Base-by-base conservation (phyloP, 2,888 invertebrate genomes). In the Patella depressa region DNA sequence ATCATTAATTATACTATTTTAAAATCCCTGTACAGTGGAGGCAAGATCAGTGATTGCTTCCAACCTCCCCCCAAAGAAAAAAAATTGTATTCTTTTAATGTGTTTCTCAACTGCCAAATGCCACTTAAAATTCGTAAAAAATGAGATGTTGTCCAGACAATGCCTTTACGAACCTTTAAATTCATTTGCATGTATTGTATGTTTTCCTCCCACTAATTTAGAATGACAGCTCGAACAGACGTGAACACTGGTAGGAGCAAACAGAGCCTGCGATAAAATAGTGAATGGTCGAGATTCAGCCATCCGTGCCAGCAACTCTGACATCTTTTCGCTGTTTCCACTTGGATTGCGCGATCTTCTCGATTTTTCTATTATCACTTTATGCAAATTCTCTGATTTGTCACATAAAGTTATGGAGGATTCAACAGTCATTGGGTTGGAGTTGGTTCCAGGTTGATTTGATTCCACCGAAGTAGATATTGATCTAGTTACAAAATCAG, bases 181-280 rank as follows among this genome's bases (percentile, higher is more conserved):
- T 53, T 75, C 55, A 9, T 45, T 71, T 9, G 45, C 15, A 53
- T 11, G n/a, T 71, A 34, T 17, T 11, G 19, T 45, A 54, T 76
- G 55, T 24, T 70, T 74, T 19, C 65, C 71, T 15, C 69, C 34
- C 55, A 80, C 69, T 14, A 81, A 45, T 53, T 79, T 75, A 73
- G 79, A 77, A 24, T 80, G 79, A 73, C 85, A 85, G 29, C 78
- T 79, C 3, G 74, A 79, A 54, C 85, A 85, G 34, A 84, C 74
- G 1, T 80, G 76, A 59, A 84, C 71, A 55, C 75, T 79, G 2
- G 79, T 76, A 2, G 85, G 85, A 0, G 82, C 79, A 54, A 85
- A 76, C 12, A 83, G 74, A 24, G 69, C 76, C 79, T 82, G 82
- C 65, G 82, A 80, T 69, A 82, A 59, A 19, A 70, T 69, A 69